Percentiles rank a stretch among this genome's conserved stretches.
Evolutionary conservation across 1,140 invertebrate genomes (phyloP).

Genomic region (Mycetomoellerius zeteki): DNA sequence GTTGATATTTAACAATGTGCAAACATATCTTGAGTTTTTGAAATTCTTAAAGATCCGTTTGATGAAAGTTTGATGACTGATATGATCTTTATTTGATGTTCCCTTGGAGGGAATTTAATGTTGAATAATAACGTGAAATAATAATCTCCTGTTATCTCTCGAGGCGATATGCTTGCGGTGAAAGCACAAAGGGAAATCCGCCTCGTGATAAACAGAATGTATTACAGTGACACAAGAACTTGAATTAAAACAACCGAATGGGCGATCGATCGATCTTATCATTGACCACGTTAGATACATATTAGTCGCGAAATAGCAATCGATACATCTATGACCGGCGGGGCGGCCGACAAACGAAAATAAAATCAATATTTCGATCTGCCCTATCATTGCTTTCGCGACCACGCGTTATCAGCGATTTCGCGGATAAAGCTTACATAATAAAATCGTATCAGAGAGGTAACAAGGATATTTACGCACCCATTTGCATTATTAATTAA

Average conservation of each 20-base stretch:
- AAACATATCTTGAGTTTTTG: neutral
- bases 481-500: neutral
- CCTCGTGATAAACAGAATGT: neutral
- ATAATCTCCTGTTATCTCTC: slow-evolving; percentile 18
- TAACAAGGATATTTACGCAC: neutral
- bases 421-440: slow-evolving; percentile 26
- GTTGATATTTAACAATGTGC: too few relatives aligned
- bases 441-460: neutral
- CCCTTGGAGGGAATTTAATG: neutral
- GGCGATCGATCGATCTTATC: slow-evolving; percentile 44
- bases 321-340: neutral
- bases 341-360: slow-evolving; percentile 27
- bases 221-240: neutral
- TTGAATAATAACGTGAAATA: neutral
- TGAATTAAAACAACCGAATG: slow-evolving; percentile 17
- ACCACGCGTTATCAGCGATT: neutral
- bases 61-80: neutral
- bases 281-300: neutral
- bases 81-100: neutral
- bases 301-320: slow-evolving; percentile 23
- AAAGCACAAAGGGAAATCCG: neutral
- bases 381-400: neutral
- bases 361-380: slow-evolving; percentile 28
- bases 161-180: neutral
- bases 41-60: neutral